These are phyloP conservation scores for Pipistrellus nathusii DNA, from an alignment of 2,797 vertebrate genomes.

Conservation along the genomic window DNA sequence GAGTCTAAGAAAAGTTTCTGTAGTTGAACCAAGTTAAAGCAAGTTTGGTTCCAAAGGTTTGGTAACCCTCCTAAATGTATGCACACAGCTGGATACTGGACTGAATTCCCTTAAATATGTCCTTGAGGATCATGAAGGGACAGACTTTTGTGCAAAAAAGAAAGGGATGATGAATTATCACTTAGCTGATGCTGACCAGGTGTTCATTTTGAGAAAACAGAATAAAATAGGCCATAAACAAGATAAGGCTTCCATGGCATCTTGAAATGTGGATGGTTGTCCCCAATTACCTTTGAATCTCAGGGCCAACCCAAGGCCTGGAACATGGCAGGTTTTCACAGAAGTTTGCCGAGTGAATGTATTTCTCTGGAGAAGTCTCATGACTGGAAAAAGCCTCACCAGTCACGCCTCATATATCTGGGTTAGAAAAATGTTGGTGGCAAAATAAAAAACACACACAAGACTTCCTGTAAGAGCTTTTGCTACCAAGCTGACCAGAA, in stretches of 20 bases:
- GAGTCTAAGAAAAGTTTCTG: conserved; percentile 59
- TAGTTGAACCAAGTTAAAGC: conserved; percentile 63
- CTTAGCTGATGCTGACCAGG: conserved; percentile 60
- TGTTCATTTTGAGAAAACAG: conserved; percentile 66
- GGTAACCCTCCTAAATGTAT: conserved; percentile 52
- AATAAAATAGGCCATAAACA: conserved; percentile 46
- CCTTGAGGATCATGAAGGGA: conserved; percentile 69
- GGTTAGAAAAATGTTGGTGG: conserved; percentile 58
- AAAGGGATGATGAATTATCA: conserved; percentile 59
- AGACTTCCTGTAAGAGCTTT: conserved; percentile 56
- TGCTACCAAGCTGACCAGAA: conserved; percentile 41
- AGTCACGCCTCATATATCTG: background rate
- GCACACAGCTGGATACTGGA: conserved; percentile 74
- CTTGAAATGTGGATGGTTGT: conserved; percentile 41
- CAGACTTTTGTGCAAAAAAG: conserved; percentile 30
- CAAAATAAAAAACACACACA: conserved; percentile 23
- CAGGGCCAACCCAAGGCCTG: background rate
- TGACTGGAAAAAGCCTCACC: conserved; percentile 57
- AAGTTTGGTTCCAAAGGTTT: conserved; percentile 72
- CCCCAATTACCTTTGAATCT: conserved; percentile 44
- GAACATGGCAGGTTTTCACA: conserved; percentile 44
- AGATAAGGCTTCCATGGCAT: background rate
- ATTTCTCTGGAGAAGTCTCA: conserved; percentile 48
- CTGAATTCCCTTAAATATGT: conserved; percentile 61
- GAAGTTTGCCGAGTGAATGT: conserved; percentile 53